Conservation (phyloP, 2,113 vertebrate genomes). For the Laticauda colubrina region DNA sequence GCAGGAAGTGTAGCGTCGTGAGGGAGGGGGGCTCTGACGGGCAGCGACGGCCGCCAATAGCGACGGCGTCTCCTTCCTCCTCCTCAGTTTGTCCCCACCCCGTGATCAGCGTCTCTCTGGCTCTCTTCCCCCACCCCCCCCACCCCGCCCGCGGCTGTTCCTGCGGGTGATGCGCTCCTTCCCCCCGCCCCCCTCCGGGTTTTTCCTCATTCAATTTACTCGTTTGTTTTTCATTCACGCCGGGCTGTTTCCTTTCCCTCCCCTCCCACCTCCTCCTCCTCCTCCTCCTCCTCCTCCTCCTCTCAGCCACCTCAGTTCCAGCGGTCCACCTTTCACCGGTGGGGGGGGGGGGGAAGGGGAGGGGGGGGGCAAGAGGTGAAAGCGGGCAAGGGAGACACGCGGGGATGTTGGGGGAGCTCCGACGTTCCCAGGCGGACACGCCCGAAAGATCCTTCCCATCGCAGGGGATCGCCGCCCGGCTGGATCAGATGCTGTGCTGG, state of each 20-base stretch:
- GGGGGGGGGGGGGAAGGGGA: not conserved
- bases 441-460: not conserved
- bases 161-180: not conserved
- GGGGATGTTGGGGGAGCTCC: not conserved
- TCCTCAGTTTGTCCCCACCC: not conserved
- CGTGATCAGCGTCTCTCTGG: not conserved
- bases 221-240: not conserved
- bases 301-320: not conserved
- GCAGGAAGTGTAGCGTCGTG: not conserved
- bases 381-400: not conserved
- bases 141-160: no score
- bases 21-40: not conserved
- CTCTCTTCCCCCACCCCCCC: not conserved
- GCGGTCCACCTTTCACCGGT: not conserved
- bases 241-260: not conserved
- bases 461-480: not conserved
- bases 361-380: not conserved
- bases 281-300: no score
- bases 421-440: not conserved
- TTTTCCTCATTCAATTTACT: not conserved
- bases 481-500: not conserved
- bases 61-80: no score
- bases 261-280: not conserved
- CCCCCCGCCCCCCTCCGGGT: not conserved
- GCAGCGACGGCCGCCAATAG: conserved; percentile 7